phyloP scores from a whole-genome alignment of 1,140 invertebrate species.

The Bombus vancouverensis region DNA sequence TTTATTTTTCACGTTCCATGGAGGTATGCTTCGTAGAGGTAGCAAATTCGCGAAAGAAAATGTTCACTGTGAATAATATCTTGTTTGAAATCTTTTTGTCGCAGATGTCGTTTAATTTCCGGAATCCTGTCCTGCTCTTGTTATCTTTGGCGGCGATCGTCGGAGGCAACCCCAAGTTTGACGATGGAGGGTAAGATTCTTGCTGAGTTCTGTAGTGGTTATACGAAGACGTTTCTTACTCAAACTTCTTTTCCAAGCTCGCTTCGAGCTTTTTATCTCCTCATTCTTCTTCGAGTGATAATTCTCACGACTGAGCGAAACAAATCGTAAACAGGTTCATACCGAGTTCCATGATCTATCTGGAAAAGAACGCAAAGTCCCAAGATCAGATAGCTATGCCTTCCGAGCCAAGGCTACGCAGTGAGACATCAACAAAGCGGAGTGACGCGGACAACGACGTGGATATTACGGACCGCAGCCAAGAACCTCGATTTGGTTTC shows the following conservation, averaged over 20 bases:
- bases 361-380: constrained; percentile 72
- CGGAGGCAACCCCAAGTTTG: constrained; percentile 75
- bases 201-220: neutral
- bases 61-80: too few relatives aligned
- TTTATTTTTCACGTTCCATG: neutral
- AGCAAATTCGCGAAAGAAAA: neutral
- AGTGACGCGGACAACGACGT: constrained; percentile 52
- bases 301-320: neutral
- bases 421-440: constrained; percentile 57
- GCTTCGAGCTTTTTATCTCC: too few relatives aligned
- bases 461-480: constrained; percentile 72
- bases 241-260: neutral
- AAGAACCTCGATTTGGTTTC: constrained; percentile 80
- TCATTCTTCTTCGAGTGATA: neutral
- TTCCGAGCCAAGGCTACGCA: constrained; percentile 58
- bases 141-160: constrained; percentile 50
- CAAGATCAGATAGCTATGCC: constrained; percentile 77
- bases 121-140: constrained; percentile 24
- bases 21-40: constrained; percentile 1
- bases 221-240: neutral
- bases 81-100: neutral
- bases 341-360: constrained; percentile 77
- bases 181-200: constrained; percentile 74
- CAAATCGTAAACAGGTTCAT: constrained; percentile 71
- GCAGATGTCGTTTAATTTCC: constrained; percentile 42